phyloP scores from a whole-genome alignment of 2,113 vertebrate genomes.

The Myotis brandtii region DNA sequence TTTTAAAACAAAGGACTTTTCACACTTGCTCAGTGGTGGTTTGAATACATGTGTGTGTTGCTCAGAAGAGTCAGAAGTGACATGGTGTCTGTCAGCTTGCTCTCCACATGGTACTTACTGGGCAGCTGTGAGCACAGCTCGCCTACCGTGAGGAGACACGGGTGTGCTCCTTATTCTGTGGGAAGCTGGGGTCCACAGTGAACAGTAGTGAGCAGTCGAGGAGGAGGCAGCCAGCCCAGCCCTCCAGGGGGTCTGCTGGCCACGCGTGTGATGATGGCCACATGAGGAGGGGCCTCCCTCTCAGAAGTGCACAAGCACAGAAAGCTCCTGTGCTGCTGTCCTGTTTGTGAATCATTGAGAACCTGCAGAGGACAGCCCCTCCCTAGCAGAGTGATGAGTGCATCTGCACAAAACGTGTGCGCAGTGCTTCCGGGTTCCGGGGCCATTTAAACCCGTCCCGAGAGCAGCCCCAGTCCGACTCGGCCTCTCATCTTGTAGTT shows the following conservation, averaged over 20 bases:
- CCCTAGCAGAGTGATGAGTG: not conserved
- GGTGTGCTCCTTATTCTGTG: not conserved
- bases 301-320: rapidly evolving
- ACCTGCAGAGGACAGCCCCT: not conserved
- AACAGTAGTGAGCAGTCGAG: too few relatives aligned
- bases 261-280: too few relatives aligned
- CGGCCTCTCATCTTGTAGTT: not conserved
- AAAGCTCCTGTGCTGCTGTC: not conserved
- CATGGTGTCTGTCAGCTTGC: not conserved
- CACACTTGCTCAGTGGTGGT: not conserved
- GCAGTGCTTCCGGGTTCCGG: not conserved
- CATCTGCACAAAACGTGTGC: not conserved
- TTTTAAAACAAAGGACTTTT: conserved; percentile 9
- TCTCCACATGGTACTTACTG: not conserved
- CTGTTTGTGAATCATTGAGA: not conserved
- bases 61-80: not conserved
- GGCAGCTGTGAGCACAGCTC: not conserved
- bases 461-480: not conserved
- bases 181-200: not conserved
- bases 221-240: too few relatives aligned
- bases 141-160: not conserved
- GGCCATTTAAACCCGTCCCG: not conserved
- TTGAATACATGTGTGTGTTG: not conserved
- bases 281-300: rapidly evolving
- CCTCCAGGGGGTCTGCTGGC: not conserved